Base-by-base conservation (phyloP, 2,113 vertebrate genomes). In the Melozone crissalis region DNA sequence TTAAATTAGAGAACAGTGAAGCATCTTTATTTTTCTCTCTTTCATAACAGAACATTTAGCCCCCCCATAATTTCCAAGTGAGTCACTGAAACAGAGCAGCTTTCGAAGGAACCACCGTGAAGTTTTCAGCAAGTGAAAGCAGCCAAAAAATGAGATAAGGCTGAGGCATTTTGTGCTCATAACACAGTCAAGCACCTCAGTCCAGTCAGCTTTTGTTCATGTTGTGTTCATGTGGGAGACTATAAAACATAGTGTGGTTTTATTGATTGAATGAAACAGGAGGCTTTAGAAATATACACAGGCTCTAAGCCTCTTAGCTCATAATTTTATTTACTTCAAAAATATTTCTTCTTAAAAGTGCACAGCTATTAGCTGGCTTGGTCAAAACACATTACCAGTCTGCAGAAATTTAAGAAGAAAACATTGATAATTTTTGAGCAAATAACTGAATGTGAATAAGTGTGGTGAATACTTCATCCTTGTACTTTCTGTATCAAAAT, bases 101-200 rank as follows among this genome's bases (percentile, higher is more conserved):
- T 96, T 95, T 95, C 91, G 96, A 95, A 92, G 65, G 90, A 96
- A 88, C 61, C 67, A 88, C 57, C 68, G 24, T 43, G 68, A 90
- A 92, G 79, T 84, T 71, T 81, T 72, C 43, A 96, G 82, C 71
- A 91, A 37, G 39, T 91, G 87, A 94, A 95, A 93, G 52, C 63
- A 91, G 87, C 46, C 63, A 85, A 51, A 78, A 87, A 73, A 44
- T 52, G 59, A 89, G 89, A 85, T 87, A 85, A 90, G 52, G 55
- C 19, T 85, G 92, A 94, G 47, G 33, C 55, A 83, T 88, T 90
- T 90, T 3, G 2, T 80, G 55, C 49, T 88, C 72, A 22, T 90
- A 88, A 87, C 12, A 58, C 66, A 91, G 84, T 93, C 75, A 94
- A 41, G 75, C 87, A 44, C 63, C 87, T 93, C 27, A 71, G 33